Conservation (phyloP, 2,888 invertebrate species). For the Terebella lapidaria region DNA sequence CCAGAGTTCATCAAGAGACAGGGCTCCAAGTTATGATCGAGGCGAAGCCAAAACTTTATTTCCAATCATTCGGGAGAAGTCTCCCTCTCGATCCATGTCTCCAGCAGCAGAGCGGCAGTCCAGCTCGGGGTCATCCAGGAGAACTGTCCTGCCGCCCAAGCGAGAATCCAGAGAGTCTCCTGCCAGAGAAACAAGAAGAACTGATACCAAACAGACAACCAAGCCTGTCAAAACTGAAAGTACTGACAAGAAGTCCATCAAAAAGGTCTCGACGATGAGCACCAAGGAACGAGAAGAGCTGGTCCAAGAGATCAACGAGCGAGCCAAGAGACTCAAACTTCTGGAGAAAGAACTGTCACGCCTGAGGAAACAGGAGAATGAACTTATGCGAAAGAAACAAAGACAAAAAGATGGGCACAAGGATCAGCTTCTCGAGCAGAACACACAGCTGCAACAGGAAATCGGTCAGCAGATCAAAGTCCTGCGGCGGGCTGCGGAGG, state of each 20-base stretch:
- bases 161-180: no score
- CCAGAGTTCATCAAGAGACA: not conserved
- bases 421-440: slow-evolving; percentile 42
- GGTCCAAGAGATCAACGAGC: slow-evolving; percentile 1
- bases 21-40: not conserved
- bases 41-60: no score
- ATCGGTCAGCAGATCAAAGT: slow-evolving; percentile 37
- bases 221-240: no score
- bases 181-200: no score
- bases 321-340: slow-evolving; percentile 6
- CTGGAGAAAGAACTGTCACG: slow-evolving; percentile 31
- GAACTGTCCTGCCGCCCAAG: no score
- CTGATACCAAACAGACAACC: no score
- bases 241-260: no score
- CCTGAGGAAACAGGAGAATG: slow-evolving; percentile 40
- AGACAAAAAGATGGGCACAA: slow-evolving; percentile 40
- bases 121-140: not conserved
- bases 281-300: not conserved
- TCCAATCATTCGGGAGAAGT: not conserved
- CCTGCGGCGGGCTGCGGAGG: slow-evolving; percentile 25
- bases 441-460: slow-evolving; percentile 41
- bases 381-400: slow-evolving; percentile 37
- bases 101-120: no score
- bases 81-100: not conserved
- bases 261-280: not conserved